These are phyloP conservation scores for Silurus aristotelis DNA, from an alignment of 2,797 vertebrate genomes.

Conservation along the genomic window DNA sequence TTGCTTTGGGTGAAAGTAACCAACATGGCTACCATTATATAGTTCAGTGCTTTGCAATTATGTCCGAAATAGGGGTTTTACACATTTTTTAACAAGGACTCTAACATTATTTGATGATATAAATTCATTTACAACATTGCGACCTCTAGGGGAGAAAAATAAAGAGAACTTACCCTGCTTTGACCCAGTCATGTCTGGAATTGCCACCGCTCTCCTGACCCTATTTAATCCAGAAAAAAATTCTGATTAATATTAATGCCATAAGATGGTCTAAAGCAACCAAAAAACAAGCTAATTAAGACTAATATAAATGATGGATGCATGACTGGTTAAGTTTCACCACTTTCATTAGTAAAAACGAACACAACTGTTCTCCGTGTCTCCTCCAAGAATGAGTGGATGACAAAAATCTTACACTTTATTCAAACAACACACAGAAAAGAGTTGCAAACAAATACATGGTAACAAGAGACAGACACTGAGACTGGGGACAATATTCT, in stretches of 20 bases:
- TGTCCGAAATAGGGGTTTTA: too few species aligned
- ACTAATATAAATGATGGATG: slow-evolving; percentile 36
- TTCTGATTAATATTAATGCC: neutral
- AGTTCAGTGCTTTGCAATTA: too few species aligned
- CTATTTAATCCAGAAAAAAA: slow-evolving; percentile 64
- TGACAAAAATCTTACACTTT: neutral
- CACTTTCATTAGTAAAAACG: slow-evolving; percentile 56
- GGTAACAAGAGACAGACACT: neutral
- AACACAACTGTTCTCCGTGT: neutral
- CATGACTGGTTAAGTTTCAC: slow-evolving; percentile 72
- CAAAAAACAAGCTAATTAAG: neutral
- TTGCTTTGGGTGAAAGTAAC: too few species aligned
- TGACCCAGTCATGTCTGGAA: slow-evolving; percentile 85
- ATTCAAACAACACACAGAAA: neutral
- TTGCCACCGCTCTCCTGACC: slow-evolving; percentile 82
- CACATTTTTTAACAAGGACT: neutral
- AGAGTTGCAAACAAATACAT: neutral
- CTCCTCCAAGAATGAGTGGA: neutral
- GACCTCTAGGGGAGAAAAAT: neutral
- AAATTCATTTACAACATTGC: neutral
- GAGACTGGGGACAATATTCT: neutral
- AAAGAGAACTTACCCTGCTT: slow-evolving; percentile 82
- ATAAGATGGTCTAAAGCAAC: neutral
- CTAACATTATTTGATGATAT: too few species aligned
- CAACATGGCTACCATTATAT: too few species aligned